phyloP scores from a whole-genome alignment of 2,113 vertebrate species.

The Porphyrio hochstetteri region DNA sequence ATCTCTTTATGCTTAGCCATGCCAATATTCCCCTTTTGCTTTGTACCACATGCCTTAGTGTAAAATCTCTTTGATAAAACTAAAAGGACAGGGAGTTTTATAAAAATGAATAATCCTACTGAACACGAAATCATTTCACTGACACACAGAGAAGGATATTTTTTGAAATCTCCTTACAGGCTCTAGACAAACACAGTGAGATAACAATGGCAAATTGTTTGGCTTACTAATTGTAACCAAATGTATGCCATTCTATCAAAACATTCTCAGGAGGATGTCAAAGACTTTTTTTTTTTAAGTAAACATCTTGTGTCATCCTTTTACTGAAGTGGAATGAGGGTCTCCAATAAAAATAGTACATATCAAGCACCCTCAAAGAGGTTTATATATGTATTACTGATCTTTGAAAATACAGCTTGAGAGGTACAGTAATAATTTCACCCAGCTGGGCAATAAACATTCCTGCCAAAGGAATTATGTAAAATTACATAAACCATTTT shows the following conservation, averaged over 20 bases:
- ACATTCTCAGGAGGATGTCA: slow-evolving; percentile 67
- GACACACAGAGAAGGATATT: background rate
- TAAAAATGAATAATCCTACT: slow-evolving; percentile 9
- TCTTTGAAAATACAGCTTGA: slow-evolving; percentile 75
- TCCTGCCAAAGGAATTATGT: slow-evolving; percentile 77
- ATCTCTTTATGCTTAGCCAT: background rate
- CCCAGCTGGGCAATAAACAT: slow-evolving; percentile 83
- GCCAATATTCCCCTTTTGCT: slow-evolving; percentile 8
- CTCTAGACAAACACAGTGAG: slow-evolving; percentile 56
- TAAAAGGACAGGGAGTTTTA: background rate
- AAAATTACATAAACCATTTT: slow-evolving; percentile 74
- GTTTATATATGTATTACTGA: slow-evolving; percentile 47
- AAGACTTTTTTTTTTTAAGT: slow-evolving; percentile 56
- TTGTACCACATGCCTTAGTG: background rate
- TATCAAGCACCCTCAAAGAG: slow-evolving; percentile 49
- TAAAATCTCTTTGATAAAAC: slow-evolving; percentile 23
- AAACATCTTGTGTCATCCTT: slow-evolving; percentile 68
- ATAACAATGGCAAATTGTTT: slow-evolving; percentile 70
- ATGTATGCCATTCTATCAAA: slow-evolving; percentile 66
- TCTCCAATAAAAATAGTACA: slow-evolving; percentile 57
- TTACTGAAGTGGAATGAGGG: slow-evolving; percentile 48
- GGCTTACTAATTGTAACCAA: slow-evolving; percentile 71
- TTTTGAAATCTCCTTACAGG: slow-evolving; percentile 38
- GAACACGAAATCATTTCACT: slow-evolving; percentile 36
- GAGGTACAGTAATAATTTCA: slow-evolving; percentile 73